These are phyloP conservation scores for Orchestes rusci DNA, from an alignment of 2,888 invertebrate species.

Conservation along the genomic window DNA sequence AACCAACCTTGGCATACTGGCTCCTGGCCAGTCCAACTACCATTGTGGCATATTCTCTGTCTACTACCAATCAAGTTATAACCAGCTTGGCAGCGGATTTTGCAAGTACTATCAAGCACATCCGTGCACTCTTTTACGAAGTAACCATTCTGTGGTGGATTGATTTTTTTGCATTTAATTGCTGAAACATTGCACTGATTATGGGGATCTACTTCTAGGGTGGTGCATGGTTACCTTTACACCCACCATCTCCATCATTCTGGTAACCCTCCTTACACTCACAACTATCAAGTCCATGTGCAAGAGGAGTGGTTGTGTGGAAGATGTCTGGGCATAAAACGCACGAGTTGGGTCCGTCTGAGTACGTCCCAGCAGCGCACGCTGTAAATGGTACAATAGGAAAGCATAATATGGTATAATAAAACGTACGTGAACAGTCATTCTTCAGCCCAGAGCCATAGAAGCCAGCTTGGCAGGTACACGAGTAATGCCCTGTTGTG, in stretches of 20 bases:
- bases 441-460: constrained; percentile 56
- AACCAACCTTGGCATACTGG: constrained; percentile 53
- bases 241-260: constrained; percentile 43
- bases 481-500: constrained; percentile 61
- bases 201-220: too few relatives aligned
- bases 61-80: constrained; percentile 47
- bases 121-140: constrained; percentile 59
- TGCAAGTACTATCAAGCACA: constrained; percentile 64
- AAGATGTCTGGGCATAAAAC: constrained; percentile 57
- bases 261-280: constrained; percentile 56
- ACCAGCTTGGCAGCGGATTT: constrained; percentile 58
- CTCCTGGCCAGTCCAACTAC: constrained; percentile 59
- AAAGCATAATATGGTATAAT: not conserved
- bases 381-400: constrained; percentile 41
- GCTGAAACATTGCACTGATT: too few relatives aligned
- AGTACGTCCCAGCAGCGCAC: constrained; percentile 59
- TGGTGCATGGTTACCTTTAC: constrained; percentile 50
- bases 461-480: constrained; percentile 57
- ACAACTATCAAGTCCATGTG: constrained; percentile 51
- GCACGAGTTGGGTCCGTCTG: constrained; percentile 48
- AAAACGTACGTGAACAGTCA: constrained; percentile 51
- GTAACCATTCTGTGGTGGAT: constrained; percentile 57
- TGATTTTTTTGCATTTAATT: constrained; percentile 53
- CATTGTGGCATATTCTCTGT: constrained; percentile 57
- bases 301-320: constrained; percentile 53